phyloP scores from a whole-genome alignment of 2,888 invertebrate species.

The Rotaria macrura region DNA sequence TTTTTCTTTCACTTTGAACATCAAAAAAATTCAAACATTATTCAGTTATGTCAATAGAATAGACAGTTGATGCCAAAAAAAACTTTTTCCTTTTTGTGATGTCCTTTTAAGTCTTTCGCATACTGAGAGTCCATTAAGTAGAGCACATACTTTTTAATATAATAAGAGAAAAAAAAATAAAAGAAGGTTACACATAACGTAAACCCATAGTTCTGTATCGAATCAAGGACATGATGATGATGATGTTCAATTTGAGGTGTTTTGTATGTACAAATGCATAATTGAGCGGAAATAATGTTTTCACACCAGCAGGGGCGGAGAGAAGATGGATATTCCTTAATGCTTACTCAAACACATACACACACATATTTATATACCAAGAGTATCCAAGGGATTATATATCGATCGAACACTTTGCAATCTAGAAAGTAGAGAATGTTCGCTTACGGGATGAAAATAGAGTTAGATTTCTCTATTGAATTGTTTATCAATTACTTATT shows the following conservation, averaged over 20 bases:
- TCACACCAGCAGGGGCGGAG: conserved; percentile 17
- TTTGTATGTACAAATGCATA: neutral
- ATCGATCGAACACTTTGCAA: neutral
- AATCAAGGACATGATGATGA: neutral
- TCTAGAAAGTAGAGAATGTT: neutral
- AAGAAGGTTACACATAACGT: neutral
- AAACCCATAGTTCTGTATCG: neutral
- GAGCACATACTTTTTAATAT: neutral
- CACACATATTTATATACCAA: too few relatives aligned
- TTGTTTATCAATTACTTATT: neutral
- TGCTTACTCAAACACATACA: conserved; percentile 17
- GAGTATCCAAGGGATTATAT: neutral
- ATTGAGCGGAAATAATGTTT: conserved; percentile 24
- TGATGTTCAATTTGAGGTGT: neutral
- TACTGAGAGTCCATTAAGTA: neutral
- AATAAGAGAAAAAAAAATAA: neutral
- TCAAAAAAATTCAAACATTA: neutral
- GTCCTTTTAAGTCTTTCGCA: neutral
- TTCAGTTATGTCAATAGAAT: neutral
- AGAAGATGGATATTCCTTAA: neutral
- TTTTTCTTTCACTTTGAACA: neutral
- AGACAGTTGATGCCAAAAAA: neutral
- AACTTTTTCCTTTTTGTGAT: neutral
- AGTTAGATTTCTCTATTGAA: neutral
- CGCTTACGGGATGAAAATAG: neutral